Conservation (phyloP, 2,113 vertebrate genomes). For the Gymnarchus niloticus region DNA sequence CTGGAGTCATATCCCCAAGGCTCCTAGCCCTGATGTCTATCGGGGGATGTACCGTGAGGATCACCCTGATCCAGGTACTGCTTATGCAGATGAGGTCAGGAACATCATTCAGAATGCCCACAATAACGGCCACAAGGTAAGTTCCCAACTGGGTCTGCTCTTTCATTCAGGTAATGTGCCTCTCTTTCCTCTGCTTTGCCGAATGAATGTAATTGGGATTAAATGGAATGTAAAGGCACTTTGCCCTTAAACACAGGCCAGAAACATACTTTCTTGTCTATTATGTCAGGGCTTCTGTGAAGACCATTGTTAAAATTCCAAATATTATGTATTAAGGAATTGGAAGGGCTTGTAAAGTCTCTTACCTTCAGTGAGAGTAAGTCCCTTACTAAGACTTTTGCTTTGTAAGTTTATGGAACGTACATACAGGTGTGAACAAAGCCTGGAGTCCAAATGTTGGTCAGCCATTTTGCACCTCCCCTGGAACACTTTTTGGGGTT, state of each 20-base stretch:
- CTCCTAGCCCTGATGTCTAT: conserved; percentile 85
- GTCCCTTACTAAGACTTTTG: neutral
- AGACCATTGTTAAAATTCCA: neutral
- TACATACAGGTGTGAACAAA: no score
- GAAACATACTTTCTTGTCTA: neutral
- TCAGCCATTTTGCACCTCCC: no score
- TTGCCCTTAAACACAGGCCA: neutral
- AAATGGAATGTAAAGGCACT: neutral
- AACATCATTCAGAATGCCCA: conserved; percentile 71
- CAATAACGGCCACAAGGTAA: conserved; percentile 74
- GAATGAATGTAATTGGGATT: neutral
- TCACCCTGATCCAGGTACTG: conserved; percentile 74
- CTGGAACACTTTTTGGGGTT: no score
- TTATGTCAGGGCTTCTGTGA: neutral
- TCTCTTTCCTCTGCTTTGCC: neutral
- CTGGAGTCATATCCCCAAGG: conserved; percentile 55
- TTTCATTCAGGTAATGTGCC: neutral
- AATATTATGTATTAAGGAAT: neutral
- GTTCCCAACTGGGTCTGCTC: conserved; percentile 20
- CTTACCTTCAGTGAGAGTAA: neutral
- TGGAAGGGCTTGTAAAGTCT: neutral
- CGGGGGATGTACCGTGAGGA: conserved; percentile 85
- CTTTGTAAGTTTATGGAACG: neutral
- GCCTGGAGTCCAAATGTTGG: no score
- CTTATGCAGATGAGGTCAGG: conserved; percentile 85